Base-by-base conservation (phyloP, 2,888 invertebrate species). In the Ichneumoninae sp. region DNA sequence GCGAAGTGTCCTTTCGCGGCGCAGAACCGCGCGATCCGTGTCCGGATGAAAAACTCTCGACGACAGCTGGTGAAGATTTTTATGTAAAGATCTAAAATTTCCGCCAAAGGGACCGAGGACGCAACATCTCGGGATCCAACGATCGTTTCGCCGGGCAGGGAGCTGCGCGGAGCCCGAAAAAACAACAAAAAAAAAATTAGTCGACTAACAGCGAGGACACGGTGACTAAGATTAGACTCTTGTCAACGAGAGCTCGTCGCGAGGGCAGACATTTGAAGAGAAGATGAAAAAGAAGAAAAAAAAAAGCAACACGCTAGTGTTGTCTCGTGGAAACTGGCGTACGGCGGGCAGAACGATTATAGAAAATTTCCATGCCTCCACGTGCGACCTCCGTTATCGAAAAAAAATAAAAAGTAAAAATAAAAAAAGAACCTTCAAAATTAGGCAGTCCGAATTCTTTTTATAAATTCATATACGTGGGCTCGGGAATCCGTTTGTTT, bases 191-290 rank as follows among this genome's bases (percentile, higher is more conserved):
- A 19, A n/a, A 33, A 62, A 70, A 60, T 70, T 22, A 60, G 47
- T 78, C 69, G 47, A 30, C 78, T 30, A 78, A 70, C 69, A 3
- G 26, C 57, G 57, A 26, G 22, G 62, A 65, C 33, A 33, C 44
- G 54, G 19, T 44, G 10, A 44, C 57, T 82, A 77, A 77, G 54
- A 77, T 82, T 82, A 82, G 77, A 50, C 10, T 54, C 76, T 57
- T 52, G 70, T 62, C 70, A 75, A 70, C 75, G 54, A 62, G 75
- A 33, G 69, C 26, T 33, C 8, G 57, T 47, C 57, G 40, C 30
- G 74, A 80, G 68, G 70, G 60, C 62, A n/a, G 36, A 33, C 40
- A 60, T 40, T 47, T n/a, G 33, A 19, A 54, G 13, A 33, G 72
- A 74, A 16, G 19, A 50, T 26, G 33, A 26, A 10, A 10, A 6